A percentile compares a stretch with the other conserved stretches of the same genome.
Conservation (phyloP, 1,140 invertebrate species). For the Calephelis virginiensis region DNA sequence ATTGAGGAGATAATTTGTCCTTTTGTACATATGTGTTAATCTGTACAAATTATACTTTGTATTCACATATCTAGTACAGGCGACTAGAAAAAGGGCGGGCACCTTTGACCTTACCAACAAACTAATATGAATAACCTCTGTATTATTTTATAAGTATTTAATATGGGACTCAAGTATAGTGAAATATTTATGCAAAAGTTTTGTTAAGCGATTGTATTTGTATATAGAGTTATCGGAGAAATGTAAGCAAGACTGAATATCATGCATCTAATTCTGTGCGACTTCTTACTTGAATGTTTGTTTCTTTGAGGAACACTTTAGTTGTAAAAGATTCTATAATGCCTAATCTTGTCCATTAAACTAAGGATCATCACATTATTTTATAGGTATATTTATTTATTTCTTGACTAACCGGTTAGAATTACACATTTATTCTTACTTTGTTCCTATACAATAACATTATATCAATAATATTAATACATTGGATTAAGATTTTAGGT, state of each 20-base stretch:
- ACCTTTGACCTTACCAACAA: constrained; percentile 53
- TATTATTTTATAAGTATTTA: constrained; percentile 68
- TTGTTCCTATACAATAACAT: constrained; percentile 61
- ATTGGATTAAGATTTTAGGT: constrained; percentile 8
- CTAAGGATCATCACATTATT: constrained; percentile 72
- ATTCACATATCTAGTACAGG: constrained; percentile 51
- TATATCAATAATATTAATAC: constrained; percentile 7
- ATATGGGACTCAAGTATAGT: constrained; percentile 76
- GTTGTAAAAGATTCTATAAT: constrained; percentile 33
- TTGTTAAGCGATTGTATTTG: constrained; percentile 35
- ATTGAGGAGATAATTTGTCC: background rate
- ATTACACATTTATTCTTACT: constrained; percentile 36
- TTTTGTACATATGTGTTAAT: constrained; percentile 17
- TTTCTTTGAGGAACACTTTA: constrained; percentile 10
- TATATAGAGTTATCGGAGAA: constrained; percentile 57
- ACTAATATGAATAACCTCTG: constrained; percentile 54
- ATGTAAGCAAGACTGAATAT: constrained; percentile 67
- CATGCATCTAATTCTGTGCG: constrained; percentile 33
- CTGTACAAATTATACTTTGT: constrained; percentile 56
- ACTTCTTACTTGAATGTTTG: background rate
- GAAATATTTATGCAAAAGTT: constrained; percentile 59
- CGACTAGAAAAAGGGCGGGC: constrained; percentile 62
- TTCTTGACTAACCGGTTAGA: constrained; percentile 41
- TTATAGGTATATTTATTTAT: constrained; percentile 66
- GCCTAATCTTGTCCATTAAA: constrained; percentile 71